phyloP scores from a whole-genome alignment of 2,797 vertebrate species.

The Mareca penelope region DNA sequence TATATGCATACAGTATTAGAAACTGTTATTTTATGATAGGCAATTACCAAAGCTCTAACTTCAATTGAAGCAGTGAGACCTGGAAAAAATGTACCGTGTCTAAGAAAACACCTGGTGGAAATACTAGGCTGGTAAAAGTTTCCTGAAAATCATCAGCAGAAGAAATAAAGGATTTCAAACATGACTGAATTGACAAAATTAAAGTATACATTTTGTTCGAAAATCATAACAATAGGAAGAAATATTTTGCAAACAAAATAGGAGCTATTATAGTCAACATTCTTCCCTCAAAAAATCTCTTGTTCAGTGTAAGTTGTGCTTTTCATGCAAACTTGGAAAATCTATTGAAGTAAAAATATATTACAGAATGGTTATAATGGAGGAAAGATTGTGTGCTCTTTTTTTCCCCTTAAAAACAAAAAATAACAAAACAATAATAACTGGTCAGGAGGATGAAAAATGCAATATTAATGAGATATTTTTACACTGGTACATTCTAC shows the following conservation, averaged over 20 bases:
- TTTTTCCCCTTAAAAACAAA: neutral
- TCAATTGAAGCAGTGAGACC: neutral
- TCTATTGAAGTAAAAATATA: neutral
- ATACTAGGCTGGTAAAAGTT: neutral
- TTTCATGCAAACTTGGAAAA: neutral
- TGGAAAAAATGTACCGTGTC: neutral
- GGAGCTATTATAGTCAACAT: neutral
- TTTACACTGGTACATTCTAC: neutral
- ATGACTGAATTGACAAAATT: neutral
- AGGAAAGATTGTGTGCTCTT: neutral
- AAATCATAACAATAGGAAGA: neutral
- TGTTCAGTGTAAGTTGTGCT: neutral
- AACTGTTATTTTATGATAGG: neutral
- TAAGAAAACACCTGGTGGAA: neutral
- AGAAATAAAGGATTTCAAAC: conserved; percentile 4
- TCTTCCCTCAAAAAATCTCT: neutral
- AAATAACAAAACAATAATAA: neutral
- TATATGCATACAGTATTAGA: neutral
- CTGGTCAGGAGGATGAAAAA: neutral
- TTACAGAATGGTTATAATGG: neutral
- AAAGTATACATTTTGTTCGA: neutral
- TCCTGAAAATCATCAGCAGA: neutral
- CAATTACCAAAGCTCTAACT: neutral
- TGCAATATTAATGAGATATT: neutral
- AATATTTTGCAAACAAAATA: neutral